phyloP scores from a whole-genome alignment of 92 coral and sea anemone genomes.

The Actinernus sp. region DNA sequence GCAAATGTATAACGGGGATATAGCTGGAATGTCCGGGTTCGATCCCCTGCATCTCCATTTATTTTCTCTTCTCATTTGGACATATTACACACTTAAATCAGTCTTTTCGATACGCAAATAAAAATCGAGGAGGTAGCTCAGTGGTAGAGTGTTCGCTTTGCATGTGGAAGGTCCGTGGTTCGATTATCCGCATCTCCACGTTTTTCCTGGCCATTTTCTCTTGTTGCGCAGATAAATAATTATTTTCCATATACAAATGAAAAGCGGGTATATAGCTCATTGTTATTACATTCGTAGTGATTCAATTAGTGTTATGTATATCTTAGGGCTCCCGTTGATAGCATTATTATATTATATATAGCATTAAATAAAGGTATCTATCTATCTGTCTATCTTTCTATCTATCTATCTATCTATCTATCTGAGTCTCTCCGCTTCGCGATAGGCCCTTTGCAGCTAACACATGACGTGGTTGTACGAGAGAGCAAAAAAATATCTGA shows the following conservation, averaged over 20 bases:
- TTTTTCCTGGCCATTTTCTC: not conserved
- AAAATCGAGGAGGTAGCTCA: not conserved
- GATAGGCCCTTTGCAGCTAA: no score
- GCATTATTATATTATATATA: no score
- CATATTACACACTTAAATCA: not conserved
- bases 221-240: not conserved
- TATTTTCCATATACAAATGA: not conserved
- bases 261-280: not conserved
- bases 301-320: no score
- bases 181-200: not conserved
- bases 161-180: not conserved
- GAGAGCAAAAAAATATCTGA: no score
- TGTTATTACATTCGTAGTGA: no score
- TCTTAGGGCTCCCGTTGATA: no score
- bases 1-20: not conserved
- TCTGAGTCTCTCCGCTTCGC: no score
- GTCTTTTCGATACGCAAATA: not conserved
- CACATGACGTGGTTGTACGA: no score
- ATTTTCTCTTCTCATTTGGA: not conserved
- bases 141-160: not conserved
- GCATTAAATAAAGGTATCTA: no score
- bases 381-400: no score
- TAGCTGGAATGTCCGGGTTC: not conserved
- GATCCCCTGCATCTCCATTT: not conserved
- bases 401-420: no score